These are phyloP conservation scores for Sycobia sp. DNA, from an alignment of 1,140 invertebrate species.

Conservation along the genomic window DNA sequence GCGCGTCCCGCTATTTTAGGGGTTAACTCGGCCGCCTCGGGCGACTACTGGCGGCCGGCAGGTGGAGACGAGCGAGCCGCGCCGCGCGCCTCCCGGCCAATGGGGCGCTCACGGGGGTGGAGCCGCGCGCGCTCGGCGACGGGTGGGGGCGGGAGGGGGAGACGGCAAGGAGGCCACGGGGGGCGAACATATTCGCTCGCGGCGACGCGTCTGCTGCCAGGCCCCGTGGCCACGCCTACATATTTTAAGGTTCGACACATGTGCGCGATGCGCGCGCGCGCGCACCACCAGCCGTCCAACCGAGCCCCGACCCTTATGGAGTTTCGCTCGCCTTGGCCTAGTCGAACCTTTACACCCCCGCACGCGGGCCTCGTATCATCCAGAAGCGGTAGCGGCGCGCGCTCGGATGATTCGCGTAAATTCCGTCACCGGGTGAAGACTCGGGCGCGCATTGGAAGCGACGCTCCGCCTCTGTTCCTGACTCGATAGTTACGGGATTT, in stretches of 20 bases:
- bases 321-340: conserved; percentile 22
- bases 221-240: conserved; percentile 61
- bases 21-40: conserved; percentile 40
- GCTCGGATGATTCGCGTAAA: conserved; percentile 41
- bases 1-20: conserved; percentile 57
- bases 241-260: conserved; percentile 64
- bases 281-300: conserved; percentile 20
- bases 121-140: conserved; percentile 43
- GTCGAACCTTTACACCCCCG: conserved; percentile 19
- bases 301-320: conserved; percentile 25
- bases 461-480: conserved; percentile 40
- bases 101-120: conserved; percentile 55
- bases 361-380: neutral
- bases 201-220: conserved; percentile 56
- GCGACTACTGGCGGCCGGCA: conserved; percentile 47
- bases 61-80: conserved; percentile 53
- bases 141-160: conserved; percentile 36
- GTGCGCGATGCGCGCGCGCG: conserved; percentile 45
- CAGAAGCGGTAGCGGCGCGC: neutral
- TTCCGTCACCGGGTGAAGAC: conserved; percentile 37
- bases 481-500: conserved; percentile 14
- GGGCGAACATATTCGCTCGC: conserved; percentile 61
- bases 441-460: conserved; percentile 57
- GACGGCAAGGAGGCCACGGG: conserved; percentile 37
- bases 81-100: conserved; percentile 39